Evolutionary conservation across 2,113 vertebrate genomes (phyloP).

Genomic region (Antechinus flavipes): DNA sequence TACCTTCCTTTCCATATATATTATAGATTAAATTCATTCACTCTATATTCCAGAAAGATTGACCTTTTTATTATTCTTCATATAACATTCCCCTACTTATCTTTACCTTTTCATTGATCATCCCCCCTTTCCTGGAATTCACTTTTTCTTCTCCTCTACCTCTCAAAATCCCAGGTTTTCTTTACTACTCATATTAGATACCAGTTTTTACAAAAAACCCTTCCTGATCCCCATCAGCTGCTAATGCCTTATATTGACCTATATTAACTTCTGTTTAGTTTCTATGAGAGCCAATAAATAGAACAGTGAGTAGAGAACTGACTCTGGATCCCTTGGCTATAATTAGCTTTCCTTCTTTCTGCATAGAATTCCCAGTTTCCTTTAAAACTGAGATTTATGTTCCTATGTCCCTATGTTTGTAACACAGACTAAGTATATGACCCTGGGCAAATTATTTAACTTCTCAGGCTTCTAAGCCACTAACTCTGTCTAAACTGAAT

Average conservation of each 20-base stretch:
- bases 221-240: not conserved
- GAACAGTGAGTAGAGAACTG: not conserved
- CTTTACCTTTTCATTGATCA: no score
- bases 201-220: not conserved
- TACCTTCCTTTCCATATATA: no score
- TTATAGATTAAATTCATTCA: no score
- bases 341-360: not conserved
- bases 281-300: not conserved
- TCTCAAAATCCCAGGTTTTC: no score
- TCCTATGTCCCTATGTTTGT: not conserved
- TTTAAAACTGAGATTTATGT: not conserved
- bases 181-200: not conserved
- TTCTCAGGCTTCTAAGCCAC: not conserved
- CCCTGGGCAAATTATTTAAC: not conserved
- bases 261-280: not conserved
- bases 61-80: no score
- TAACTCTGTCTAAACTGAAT: not conserved
- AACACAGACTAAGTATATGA: not conserved
- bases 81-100: no score
- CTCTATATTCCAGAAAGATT: no score
- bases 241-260: not conserved
- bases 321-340: not conserved
- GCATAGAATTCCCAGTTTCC: no score
- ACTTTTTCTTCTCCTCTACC: no score
- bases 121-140: no score